Conservation (phyloP, 2,113 vertebrate genomes). For the Melanotaenia duboulayi region DNA sequence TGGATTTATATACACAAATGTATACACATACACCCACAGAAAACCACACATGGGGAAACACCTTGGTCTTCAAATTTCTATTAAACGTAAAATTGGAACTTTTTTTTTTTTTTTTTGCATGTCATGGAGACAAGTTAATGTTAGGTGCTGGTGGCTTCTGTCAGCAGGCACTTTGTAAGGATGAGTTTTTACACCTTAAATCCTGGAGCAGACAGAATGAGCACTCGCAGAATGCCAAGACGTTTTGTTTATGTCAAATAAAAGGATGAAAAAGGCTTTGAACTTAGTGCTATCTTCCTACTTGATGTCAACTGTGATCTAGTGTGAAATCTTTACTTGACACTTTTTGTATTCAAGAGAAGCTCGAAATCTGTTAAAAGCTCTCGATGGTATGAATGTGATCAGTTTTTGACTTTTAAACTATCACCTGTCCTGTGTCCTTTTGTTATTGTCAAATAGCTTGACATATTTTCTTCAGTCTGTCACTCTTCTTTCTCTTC, state of each 20-base stretch:
- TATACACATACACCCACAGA: neutral
- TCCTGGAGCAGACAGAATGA: slow-evolving; percentile 20
- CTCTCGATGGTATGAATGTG: neutral
- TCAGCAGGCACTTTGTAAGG: slow-evolving; percentile 34
- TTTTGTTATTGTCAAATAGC: no score
- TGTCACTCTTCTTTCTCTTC: neutral
- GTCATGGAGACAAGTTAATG: slow-evolving; percentile 56
- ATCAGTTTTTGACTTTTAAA: neutral
- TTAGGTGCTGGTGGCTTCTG: slow-evolving; percentile 12
- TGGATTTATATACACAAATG: neutral
- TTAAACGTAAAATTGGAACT: slow-evolving; percentile 49
- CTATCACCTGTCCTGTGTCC: no score
- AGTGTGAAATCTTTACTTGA: neutral
- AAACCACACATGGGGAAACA: slow-evolving; percentile 10
- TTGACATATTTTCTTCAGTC: no score
- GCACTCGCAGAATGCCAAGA: slow-evolving; percentile 11
- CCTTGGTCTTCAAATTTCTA: slow-evolving; percentile 32
- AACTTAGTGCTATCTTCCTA: slow-evolving; percentile 7
- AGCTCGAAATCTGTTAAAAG: neutral
- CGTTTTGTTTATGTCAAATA: slow-evolving; percentile 29
- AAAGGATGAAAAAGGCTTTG: slow-evolving; percentile 1
- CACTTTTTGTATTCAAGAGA: neutral
- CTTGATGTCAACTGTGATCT: neutral
- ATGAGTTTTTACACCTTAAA: slow-evolving; percentile 34
- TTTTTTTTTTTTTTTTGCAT: no score